A percentile compares a stretch with the other conserved stretches of the same genome.
These are phyloP conservation scores for Avahi laniger DNA, from an alignment of 2,797 vertebrate species.

Conservation along the genomic window DNA sequence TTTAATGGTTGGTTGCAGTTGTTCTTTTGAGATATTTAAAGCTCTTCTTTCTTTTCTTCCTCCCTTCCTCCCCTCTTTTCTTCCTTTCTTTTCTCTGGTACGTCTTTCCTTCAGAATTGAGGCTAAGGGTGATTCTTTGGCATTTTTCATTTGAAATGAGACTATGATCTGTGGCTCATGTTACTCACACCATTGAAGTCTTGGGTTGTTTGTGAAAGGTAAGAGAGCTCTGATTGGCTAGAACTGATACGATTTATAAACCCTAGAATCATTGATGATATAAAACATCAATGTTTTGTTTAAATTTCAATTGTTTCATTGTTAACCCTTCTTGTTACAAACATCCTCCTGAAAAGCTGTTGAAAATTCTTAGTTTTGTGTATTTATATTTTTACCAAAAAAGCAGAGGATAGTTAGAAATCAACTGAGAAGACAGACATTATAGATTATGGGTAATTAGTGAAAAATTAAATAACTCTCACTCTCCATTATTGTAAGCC, in stretches of 20 bases:
- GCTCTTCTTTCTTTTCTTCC: background rate
- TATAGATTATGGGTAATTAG: background rate
- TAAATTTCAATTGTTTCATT: background rate
- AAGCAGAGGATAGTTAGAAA: background rate
- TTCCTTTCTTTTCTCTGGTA: background rate
- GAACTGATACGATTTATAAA: conserved; percentile 30
- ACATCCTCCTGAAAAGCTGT: background rate
- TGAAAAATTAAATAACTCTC: background rate
- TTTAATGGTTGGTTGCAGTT: conserved; percentile 56
- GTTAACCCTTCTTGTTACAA: background rate
- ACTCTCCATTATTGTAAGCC: background rate
- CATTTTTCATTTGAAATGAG: conserved; percentile 37
- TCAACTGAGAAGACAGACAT: background rate
- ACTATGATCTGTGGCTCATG: conserved; percentile 11
- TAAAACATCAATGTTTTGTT: conserved; percentile 4
- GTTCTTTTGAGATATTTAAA: conserved; percentile 58
- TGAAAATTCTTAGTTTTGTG: background rate
- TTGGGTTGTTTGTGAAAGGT: conserved; percentile 29
- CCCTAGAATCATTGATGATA: background rate
- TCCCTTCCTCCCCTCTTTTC: background rate
- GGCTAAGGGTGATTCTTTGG: background rate
- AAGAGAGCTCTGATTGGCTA: background rate
- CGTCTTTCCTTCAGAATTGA: conserved; percentile 33
- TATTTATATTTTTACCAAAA: background rate
- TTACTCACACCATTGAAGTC: background rate